Conservation (phyloP, 2,888 invertebrate genomes). For the Platycheirus rosarum region DNA sequence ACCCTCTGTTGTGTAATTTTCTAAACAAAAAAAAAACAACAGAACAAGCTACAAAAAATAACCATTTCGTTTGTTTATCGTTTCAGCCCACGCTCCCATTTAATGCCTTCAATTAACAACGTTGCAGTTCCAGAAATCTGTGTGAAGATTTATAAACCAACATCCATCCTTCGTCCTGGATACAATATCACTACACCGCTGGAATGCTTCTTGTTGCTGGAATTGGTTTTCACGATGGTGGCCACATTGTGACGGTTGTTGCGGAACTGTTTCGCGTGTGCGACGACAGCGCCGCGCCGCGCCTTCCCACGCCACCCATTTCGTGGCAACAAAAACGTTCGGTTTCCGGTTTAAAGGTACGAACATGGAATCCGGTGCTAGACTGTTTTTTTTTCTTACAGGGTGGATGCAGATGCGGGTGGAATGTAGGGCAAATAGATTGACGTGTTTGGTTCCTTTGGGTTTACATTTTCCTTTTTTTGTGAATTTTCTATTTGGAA, state of each 20-base stretch:
- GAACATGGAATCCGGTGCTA: conserved; percentile 3
- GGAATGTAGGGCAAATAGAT: conserved; percentile 49
- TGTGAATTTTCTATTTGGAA: conserved; percentile 3
- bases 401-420: background rate
- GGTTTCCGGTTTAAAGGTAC: conserved; percentile 16
- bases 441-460: conserved; percentile 25
- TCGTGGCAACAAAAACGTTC: conserved; percentile 23
- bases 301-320: background rate
- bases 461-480: conserved; percentile 7
- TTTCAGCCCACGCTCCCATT: background rate
- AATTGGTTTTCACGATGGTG: conserved; percentile 42
- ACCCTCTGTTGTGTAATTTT: background rate
- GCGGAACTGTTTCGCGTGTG: conserved; percentile 31
- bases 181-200: background rate
- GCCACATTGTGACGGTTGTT: conserved; percentile 54
- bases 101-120: conserved; percentile 23
- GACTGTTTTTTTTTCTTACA: conserved; percentile 3
- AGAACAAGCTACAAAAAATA: background rate
- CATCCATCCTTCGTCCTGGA: conserved; percentile 23
- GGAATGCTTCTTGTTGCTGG: background rate
- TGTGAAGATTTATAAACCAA: conserved; percentile 36
- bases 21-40: too few relatives aligned
- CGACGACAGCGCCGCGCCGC: conserved; percentile 5
- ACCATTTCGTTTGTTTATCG: background rate
- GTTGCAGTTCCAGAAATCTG: conserved; percentile 24